Evolutionary conservation across 64 coral and sea anemone species (phyloP), one percentile per base, ranked within the genome.

Genomic region (Stylophora pistillata): DNA sequence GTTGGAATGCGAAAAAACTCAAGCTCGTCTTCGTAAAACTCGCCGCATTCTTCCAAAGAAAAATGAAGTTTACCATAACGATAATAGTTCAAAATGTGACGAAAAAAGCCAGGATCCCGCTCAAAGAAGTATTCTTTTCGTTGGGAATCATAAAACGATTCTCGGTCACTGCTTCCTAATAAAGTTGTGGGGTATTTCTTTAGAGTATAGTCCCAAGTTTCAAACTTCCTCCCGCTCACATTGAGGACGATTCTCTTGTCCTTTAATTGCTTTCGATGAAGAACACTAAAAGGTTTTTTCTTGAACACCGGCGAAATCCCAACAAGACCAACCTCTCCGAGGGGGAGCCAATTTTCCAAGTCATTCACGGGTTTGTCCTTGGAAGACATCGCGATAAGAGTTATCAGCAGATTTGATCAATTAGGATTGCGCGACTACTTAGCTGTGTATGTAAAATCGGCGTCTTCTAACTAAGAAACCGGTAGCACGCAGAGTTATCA

Each of bases 31-130:
- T 96, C 92, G 55, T 93, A 96, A 37, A 88, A 74, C 18, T 78
- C 82, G 10, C 91, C 91, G 78, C 94, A 96, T 47, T 96, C 94
- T 9, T 96, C 94, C 63, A 90, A 58, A 17, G 94, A 93, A 72
- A 96, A 96, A 62, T 96, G 94, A 56, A 96, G 88, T 58, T 74
- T 89, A 5, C 94, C 91, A 72, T 93, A 86, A 9, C 94, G 87
- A 63, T 96, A 96, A 58, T 92, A 96, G 55, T 96, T 96, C 33
- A 96, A 85, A 72, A 96, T 88, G n/a, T 96, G 91, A 7, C 94
- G 94, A 55, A 96, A 96, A 85, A 96, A 96, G 13, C 25, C 82
- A 1, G 94, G 94, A 71, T 96, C 94, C 26, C 86, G 57, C 58
- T 96, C 90, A 78, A 96, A 96, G 54, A 87, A 90, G 30, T 96